A percentile compares a stretch with the other conserved stretches of the same genome.
Conservation (phyloP, 2,888 invertebrate species). For the Hypolimnas misippus region DNA sequence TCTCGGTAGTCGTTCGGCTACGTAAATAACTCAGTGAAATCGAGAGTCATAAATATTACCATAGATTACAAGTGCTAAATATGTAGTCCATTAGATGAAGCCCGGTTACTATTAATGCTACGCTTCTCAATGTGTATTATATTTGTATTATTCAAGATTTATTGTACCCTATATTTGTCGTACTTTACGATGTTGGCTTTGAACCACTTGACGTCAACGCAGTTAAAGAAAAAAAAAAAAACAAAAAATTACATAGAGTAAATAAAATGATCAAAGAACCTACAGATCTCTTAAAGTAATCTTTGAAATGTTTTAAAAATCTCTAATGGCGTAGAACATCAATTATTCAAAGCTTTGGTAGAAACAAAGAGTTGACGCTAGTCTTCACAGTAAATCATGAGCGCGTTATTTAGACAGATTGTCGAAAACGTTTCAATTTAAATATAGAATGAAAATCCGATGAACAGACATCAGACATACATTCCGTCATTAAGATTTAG, state of each 20-base stretch:
- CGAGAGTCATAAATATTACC: not conserved
- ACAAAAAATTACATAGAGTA: slow-evolving; percentile 16
- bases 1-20: too few relatives aligned
- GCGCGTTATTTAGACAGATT: slow-evolving; percentile 40
- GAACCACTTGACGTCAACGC: slow-evolving; percentile 20
- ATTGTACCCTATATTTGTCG: not conserved
- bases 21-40: too few relatives aligned
- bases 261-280: slow-evolving; percentile 36
- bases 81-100: not conserved
- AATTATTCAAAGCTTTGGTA: slow-evolving; percentile 43
- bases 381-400: slow-evolving; percentile 47
- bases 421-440: slow-evolving; percentile 18
- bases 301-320: slow-evolving; percentile 43
- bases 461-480: not conserved
- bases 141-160: not conserved
- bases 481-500: not conserved
- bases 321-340: slow-evolving; percentile 42
- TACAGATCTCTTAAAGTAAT: slow-evolving; percentile 38
- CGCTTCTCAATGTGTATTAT: not conserved
- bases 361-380: slow-evolving; percentile 25
- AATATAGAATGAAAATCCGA: not conserved
- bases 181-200: slow-evolving; percentile 6
- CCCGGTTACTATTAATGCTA: not conserved
- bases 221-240: slow-evolving; percentile 7
- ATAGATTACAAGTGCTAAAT: not conserved